phyloP scores from a whole-genome alignment of 2,797 vertebrate species.

The Gadopsis bispinosus region DNA sequence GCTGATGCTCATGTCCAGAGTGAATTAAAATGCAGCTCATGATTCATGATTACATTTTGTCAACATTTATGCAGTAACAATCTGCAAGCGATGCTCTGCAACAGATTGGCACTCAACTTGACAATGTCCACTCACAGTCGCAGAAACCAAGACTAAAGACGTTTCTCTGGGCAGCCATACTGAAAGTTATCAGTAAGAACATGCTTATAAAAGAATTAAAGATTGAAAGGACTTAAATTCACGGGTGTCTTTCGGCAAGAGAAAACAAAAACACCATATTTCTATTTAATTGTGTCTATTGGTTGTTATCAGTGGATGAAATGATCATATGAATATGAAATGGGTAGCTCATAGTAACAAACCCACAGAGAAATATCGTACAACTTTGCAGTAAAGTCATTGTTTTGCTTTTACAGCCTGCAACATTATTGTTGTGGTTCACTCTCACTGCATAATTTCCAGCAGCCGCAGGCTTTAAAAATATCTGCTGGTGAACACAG shows the following conservation, averaged over 20 bases:
- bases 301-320: neutral
- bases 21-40: slow-evolving; percentile 6
- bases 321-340: neutral
- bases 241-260: neutral
- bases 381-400: neutral
- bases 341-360: neutral
- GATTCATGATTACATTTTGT: slow-evolving; percentile 16
- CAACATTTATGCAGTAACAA: slow-evolving; percentile 15
- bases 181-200: neutral
- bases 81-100: slow-evolving; percentile 15
- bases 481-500: neutral
- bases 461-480: neutral
- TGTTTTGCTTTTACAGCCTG: neutral
- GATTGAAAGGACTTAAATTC: neutral
- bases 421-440: neutral
- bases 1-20: slow-evolving; percentile 8
- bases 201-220: neutral
- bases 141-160: neutral
- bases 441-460: neutral
- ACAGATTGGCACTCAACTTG: slow-evolving; percentile 12
- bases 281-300: neutral
- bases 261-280: neutral
- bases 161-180: neutral
- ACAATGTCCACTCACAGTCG: neutral
- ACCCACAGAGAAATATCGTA: neutral